A percentile compares a stretch with the other conserved stretches of the same genome.
Conservation (phyloP, 2,888 invertebrate species). For the Rapana venosa region DNA sequence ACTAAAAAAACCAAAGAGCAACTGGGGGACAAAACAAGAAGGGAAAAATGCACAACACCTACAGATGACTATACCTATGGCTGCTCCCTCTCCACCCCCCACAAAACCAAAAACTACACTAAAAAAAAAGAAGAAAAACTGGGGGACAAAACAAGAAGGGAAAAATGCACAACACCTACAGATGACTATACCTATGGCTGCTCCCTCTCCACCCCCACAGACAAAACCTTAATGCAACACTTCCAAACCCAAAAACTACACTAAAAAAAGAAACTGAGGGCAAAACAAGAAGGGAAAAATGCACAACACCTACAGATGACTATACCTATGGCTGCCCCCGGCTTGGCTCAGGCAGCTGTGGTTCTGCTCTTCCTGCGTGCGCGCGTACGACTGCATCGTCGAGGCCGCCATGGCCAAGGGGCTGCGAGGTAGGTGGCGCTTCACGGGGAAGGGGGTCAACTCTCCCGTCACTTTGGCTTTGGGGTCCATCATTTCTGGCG, state of each 20-base stretch:
- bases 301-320: constrained; percentile 40
- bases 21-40: neutral
- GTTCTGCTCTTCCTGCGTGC: constrained; percentile 73
- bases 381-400: constrained; percentile 71
- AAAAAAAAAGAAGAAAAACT: neutral
- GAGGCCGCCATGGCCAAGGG: constrained; percentile 55
- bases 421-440: constrained; percentile 62
- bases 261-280: neutral
- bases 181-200: constrained; percentile 65
- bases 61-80: constrained; percentile 65
- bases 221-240: neutral
- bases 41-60: constrained; percentile 24
- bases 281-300: neutral
- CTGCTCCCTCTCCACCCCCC: constrained; percentile 22
- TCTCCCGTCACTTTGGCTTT: constrained; percentile 68
- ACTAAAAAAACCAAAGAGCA: neutral
- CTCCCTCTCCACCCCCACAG: constrained; percentile 32
- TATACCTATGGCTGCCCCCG: constrained; percentile 66
- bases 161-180: neutral
- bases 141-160: too few species aligned
- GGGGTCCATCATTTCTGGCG: constrained; percentile 78
- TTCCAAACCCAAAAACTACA: neutral
- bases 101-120: neutral
- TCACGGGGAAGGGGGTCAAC: constrained; percentile 49
- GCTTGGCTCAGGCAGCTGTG: constrained; percentile 67